Base-by-base conservation (phyloP, 2,797 vertebrate species). In the Eidolon dupreanum region DNA sequence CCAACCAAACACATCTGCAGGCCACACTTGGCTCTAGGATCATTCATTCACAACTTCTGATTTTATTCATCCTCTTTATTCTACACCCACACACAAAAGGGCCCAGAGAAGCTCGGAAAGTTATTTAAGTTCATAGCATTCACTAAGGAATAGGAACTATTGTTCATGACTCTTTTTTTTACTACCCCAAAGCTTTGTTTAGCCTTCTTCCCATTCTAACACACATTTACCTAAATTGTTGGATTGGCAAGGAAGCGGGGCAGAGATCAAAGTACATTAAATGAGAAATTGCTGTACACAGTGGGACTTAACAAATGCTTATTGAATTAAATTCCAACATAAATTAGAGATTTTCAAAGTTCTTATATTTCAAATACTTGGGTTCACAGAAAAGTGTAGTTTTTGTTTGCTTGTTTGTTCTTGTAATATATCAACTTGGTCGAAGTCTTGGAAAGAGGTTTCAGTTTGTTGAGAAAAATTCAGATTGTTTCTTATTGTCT, bases 391-490 rank as follows among this genome's bases (percentile, higher is more conserved):
- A 11, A 92, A 87, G 68, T 51, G 13, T 61, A 33, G 7, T 9
- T n/a, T 55, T 93, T 87, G n/a, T 41, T n/a, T 73, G 24, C 57
- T 93, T 89, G 13, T 49, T 86, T 82, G 11, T 75, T n/a, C 59
- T 95, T 81, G 90, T 70, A 65, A 46, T 57, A 91, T 65, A 41
- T 36, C 57, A 89, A 28, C 31, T 12, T 93, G 55, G 8, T 66
- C 49, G 79, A 36, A 75, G 33, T 87, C 33, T 91, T 61, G 15
- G 6, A 38, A 90, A 43, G 26, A 22, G 41, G 31, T 83, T 97
- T 88, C 49, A 38, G 15, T 88, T 95, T 90, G 12, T 36, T 82
- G 46, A 81, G 26, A 55, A 86, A 90, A 97, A 77, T 66, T 84
- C 33, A 68, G 11, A 82, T 86, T 15, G n/a, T 11, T 59, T 94